Percentiles rank a stretch among this genome's conserved stretches.
These are phyloP conservation scores for Tachypleus tridentatus DNA, from an alignment of 1,140 invertebrate genomes.

Conservation along the genomic window DNA sequence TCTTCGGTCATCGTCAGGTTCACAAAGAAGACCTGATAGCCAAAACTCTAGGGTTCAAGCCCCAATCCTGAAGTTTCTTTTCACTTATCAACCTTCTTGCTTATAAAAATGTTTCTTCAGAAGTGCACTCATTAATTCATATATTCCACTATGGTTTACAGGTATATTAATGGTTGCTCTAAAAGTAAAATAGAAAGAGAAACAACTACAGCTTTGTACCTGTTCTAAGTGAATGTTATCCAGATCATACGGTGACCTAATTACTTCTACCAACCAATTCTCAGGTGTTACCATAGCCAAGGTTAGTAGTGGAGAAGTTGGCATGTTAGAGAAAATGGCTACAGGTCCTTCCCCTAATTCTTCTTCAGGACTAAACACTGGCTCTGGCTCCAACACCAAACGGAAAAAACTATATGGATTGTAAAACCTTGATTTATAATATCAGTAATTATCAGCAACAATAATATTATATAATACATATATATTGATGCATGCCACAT, in stretches of 20 bases:
- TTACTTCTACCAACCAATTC: slow-evolving; percentile 95
- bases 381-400: slow-evolving; percentile 81
- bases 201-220: slow-evolving; percentile 10
- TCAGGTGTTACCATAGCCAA: slow-evolving; percentile 92
- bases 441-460: background rate
- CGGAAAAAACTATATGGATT: slow-evolving; percentile 62
- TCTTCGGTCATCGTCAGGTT: no score
- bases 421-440: background rate
- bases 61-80: no score
- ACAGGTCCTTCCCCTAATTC: slow-evolving; percentile 43
- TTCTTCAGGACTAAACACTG: slow-evolving; percentile 59
- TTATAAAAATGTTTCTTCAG: no score
- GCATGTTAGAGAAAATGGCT: slow-evolving; percentile 76
- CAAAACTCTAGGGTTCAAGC: no score
- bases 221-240: slow-evolving; percentile 86
- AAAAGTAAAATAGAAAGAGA: background rate
- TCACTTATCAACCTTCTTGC: no score
- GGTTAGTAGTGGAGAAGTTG: slow-evolving; percentile 83
- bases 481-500: no score
- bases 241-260: slow-evolving; percentile 87
- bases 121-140: no score
- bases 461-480: background rate
- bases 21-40: no score
- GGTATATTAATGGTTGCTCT: no score
- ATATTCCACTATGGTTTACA: no score